Conservation (phyloP, 2,797 vertebrate genomes). For the Sebastes baramenuke region DNA sequence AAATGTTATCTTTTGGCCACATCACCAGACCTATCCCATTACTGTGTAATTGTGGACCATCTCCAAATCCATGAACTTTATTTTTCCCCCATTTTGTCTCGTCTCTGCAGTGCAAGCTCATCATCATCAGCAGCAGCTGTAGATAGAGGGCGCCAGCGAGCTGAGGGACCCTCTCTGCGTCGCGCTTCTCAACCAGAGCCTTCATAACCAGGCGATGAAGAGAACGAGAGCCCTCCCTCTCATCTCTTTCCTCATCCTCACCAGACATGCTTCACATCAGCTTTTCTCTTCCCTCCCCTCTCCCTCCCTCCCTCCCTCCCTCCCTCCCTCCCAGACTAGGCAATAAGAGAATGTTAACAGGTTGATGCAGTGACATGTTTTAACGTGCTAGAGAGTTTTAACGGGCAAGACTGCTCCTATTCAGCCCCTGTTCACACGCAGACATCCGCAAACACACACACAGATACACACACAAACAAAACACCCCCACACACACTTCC, state of each 20-base stretch:
- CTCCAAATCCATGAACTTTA: background rate
- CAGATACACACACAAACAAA: conserved; percentile 15
- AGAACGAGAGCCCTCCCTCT: conserved; percentile 78
- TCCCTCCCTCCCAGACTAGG: conserved; percentile 73
- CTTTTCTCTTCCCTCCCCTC: conserved; percentile 74
- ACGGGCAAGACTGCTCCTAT: conserved; percentile 78
- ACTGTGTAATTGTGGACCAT: background rate
- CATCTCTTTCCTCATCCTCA: conserved; percentile 64
- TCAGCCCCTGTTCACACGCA: conserved; percentile 30
- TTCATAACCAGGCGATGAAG: conserved; percentile 75
- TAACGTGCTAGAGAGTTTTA: conserved; percentile 79
- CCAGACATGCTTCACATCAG: conserved; percentile 70
- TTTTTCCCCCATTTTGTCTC: conserved; percentile 36
- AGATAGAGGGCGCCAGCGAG: conserved; percentile 85
- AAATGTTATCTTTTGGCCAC: background rate
- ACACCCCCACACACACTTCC: background rate
- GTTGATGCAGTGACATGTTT: conserved; percentile 92
- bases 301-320: background rate
- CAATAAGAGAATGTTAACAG: conserved; percentile 95
- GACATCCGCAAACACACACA: conserved; percentile 8
- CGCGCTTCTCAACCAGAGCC: conserved; percentile 81
- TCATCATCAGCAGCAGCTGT: conserved; percentile 99
- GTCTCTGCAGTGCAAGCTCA: conserved; percentile 93
- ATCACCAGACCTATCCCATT: background rate
- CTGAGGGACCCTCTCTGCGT: conserved; percentile 62